Evolutionary conservation across 37 sponge, comb jelly and placozoan species (phyloP).

Genomic region (Amphimedon queenslandica): DNA sequence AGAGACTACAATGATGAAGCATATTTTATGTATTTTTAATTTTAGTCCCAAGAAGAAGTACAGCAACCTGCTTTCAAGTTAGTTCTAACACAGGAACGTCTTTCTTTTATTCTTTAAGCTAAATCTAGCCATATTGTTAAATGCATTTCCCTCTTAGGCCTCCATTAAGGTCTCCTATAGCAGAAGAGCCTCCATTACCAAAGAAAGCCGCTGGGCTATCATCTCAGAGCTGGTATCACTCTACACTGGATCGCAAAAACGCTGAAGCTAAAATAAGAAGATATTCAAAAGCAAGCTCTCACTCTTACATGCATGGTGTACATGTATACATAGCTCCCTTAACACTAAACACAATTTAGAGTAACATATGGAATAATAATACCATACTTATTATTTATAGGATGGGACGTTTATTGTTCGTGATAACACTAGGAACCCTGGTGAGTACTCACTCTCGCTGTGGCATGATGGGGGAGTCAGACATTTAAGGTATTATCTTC

Average conservation of each 20-base stretch:
- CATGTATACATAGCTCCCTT: neutral
- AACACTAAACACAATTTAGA: no score
- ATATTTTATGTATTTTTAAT: no score
- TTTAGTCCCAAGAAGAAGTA: no score
- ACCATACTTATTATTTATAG: constrained; percentile 23
- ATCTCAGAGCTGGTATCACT: constrained; percentile 56
- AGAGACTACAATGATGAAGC: no score
- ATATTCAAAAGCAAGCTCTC: constrained; percentile 23
- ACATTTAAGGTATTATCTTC: constrained; percentile 75
- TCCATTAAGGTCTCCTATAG: neutral
- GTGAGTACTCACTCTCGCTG: constrained; percentile 66
- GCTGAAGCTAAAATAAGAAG: constrained; percentile 38
- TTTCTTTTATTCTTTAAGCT: no score
- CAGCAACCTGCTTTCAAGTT: no score
- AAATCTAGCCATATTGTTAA: no score
- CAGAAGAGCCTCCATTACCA: neutral
- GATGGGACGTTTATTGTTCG: constrained; percentile 75
- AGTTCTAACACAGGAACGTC: no score
- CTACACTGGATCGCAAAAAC: constrained; percentile 44
- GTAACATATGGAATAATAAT: neutral
- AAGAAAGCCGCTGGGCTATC: constrained; percentile 9
- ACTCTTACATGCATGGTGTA: neutral
- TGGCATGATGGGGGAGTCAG: constrained; percentile 32
- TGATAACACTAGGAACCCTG: constrained; percentile 35
- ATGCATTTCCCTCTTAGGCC: no score